Base-by-base conservation (phyloP, 2,797 vertebrate genomes). In the Phaenicophaeus curvirostris region DNA sequence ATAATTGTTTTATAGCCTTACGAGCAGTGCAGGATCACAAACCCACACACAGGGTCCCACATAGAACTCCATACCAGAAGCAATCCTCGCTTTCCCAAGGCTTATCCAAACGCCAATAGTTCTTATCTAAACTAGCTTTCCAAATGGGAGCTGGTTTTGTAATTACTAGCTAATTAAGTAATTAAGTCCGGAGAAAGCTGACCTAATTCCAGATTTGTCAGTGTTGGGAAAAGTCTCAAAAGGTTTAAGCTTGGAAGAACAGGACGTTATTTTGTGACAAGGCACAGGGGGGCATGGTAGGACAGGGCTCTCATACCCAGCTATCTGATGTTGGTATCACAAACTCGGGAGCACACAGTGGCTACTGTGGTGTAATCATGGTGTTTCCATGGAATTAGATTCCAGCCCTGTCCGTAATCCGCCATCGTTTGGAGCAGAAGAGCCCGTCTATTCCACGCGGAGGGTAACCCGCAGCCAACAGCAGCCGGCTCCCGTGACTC, bases 391-490 rank as follows among this genome's bases (percentile, higher is more conserved):
- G 65, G 82, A 35, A 30, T 46, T 87, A 98, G 98, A 98, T 97
- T 98, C 98, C 94, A 98, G 98, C 92, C 98, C 98, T 11, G 97
- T 98, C 83, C 98, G 97, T 55, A 98, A 98, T 87, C 96, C 98
- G 3, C 96, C 98, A 7, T 96, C 98, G 1, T 97, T 97, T 37
- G 98, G 98, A 46, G 85, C 98, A n/a, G 98, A 99, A 44, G 98
- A 99, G 87, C 98, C 98, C 21, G 98, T 97, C 77, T 99, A 99
- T 96, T 98, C 99, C 78, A 99, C 98, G 1, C 98, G 99, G 78
- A 98, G 99, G 85, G 98, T 99, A 95, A 99, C 99, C 11, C 99
- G 99, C 89, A 99, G 99, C 98, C 99, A 99, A 89, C 98, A 98
- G 92, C 99, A 99, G 96, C 99, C 98, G 21, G 95, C 98, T 3